Base-by-base conservation (phyloP, 2,797 vertebrate genomes). In the Trematomus bernacchii region DNA sequence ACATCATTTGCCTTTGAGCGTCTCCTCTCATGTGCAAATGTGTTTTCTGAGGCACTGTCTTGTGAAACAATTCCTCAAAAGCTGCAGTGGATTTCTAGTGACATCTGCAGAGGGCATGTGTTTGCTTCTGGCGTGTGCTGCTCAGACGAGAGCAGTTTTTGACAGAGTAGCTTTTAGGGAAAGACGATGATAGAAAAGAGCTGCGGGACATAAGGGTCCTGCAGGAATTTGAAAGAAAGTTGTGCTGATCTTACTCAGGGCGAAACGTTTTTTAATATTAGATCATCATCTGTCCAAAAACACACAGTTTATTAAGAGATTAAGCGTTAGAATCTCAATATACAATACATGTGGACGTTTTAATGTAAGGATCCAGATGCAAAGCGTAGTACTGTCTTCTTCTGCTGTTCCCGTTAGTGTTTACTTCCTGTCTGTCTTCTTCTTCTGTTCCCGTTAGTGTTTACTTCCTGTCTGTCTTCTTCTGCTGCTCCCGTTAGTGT, bases 81-180 rank as follows among this genome's bases (percentile, higher is more conserved):
- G 66, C 46, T 47, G 64, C 66, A 53, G 51, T 69, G 23, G 58
- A 82, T 82, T 71, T 77, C 40, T 55, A 14, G 61, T 76, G 80
- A 86, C 79, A 79, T 85, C 70, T 68, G 83, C 76, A 72, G 79
- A 77, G 58, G 78, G 70, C 78, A 79, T 58, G 57, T 65, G 63
- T 71, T 76, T 33, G 76, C 76, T 78, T 23, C 44, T 9, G 13
- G 71, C 71, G 58, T 53, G 54, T 62, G 48, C 65, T 64, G 54
- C 48, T 66, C 50, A 18, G 71, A 77, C 10, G 23, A 68, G 48
- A 63, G 61, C 5, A 6, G 37, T 62, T 78, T 77, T 18, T 53
- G 77, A 76, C 65, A 66, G 58, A 81, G 55, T 54, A 4, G 3
- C 60, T 83, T 50, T 79, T 48, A 37, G 76, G 52, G 64, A 68